A percentile compares a stretch with the other conserved stretches of the same genome.
phyloP scores from a whole-genome alignment of 2,888 invertebrate genomes.

The Trypoxylon attenuatum region DNA sequence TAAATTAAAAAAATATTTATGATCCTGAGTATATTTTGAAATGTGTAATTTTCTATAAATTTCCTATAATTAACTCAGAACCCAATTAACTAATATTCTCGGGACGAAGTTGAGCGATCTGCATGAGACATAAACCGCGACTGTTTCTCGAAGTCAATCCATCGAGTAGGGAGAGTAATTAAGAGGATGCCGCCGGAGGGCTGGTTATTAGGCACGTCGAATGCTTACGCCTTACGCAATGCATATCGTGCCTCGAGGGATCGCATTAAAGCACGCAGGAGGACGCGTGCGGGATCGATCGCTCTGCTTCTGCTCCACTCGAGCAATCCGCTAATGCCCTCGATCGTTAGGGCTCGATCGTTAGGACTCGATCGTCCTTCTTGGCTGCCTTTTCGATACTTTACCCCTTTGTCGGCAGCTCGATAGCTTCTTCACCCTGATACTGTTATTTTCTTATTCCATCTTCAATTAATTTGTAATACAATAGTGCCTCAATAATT shows the following conservation, averaged over 20 bases:
- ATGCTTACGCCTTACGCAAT: slow-evolving; percentile 52
- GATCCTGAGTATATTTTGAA: too few relatives aligned
- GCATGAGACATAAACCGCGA: too few relatives aligned
- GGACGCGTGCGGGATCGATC: slow-evolving; percentile 46
- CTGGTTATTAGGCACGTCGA: slow-evolving; percentile 44
- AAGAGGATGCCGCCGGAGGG: slow-evolving; percentile 20
- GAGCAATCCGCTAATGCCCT: slow-evolving; percentile 55
- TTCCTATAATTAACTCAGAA: too few relatives aligned
- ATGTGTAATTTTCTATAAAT: too few relatives aligned
- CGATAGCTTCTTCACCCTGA: not conserved
- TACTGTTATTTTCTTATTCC: not conserved
- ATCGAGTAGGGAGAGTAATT: slow-evolving; percentile 43
- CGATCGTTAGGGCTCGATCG: slow-evolving; percentile 60
- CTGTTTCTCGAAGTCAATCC: not conserved
- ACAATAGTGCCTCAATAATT: too few relatives aligned
- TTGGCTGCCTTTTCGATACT: slow-evolving; percentile 11
- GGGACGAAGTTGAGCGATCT: too few relatives aligned
- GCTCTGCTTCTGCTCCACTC: slow-evolving; percentile 40
- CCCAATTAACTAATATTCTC: too few relatives aligned
- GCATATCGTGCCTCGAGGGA: slow-evolving; percentile 33
- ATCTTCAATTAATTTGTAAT: not conserved
- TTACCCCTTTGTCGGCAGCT: slow-evolving; percentile 24
- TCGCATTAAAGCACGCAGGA: slow-evolving; percentile 47
- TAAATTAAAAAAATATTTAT: too few relatives aligned
- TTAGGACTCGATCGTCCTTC: slow-evolving; percentile 22